Evolutionary conservation across 1,140 invertebrate species (phyloP), one percentile per base, ranked within the genome.

Genomic region (Leptonema lineaticorne): DNA sequence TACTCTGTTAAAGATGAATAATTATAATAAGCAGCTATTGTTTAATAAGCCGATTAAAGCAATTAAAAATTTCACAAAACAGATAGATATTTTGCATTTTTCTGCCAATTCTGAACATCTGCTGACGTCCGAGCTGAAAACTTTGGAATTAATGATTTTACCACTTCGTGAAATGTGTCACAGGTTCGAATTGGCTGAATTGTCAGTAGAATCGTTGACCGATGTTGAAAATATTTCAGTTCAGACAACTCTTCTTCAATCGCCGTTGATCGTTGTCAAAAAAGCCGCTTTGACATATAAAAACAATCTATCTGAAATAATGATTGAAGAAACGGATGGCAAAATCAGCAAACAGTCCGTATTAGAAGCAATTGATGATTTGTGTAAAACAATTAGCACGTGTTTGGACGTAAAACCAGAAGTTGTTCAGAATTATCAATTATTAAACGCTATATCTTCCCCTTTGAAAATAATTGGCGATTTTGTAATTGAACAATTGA

Each of bases 1-100:
- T 64, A 78, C 78, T 11, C 74, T 83, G 57, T 70, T 75, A 8
- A 81, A 77, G 62, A 70, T 73, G 8, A 68, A 65, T 14, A 46
- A 68, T 41, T 73, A 65, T 45, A 46, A 67, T 22, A 70, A 59
- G 22, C 68, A 73, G 45, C 48, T 65, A 24, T 37, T 62, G 18
- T 68, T 70, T 33, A 48, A 50, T 9, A 71, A 68, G 22, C 72
- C 72, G 14, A 24, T 74, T 5, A 68, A 68, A 16, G 65, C 64
- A 20, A 67, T 73, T 8, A 69, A 70, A 22, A 30, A 68, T 16
- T 73, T 70, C 22, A 63, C 65, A 7, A 65, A 64, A 24, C 58
- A 56, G 7, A 50, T 70, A 8, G 68, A 69, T 28, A 45, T 33
- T 14, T 28, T 63, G 22, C 63, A 65, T 18, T 58, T 58, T 33